A percentile compares a stretch with the other conserved stretches of the same genome.
phyloP scores from a whole-genome alignment of 1,140 invertebrate species.

The Bombus confusus region DNA sequence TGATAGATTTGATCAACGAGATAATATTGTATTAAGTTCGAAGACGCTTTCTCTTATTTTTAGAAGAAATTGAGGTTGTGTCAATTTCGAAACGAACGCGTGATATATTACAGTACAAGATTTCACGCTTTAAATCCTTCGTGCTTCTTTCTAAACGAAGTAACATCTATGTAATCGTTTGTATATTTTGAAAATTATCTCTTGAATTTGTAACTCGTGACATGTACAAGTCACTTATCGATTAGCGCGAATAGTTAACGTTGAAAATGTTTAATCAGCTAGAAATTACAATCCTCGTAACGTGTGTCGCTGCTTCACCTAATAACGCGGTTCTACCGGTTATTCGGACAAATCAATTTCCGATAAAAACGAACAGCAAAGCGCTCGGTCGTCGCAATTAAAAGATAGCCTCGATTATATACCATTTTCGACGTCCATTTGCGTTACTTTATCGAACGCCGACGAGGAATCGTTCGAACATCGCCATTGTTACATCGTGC shows the following conservation, averaged over 20 bases:
- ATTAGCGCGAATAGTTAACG: neutral
- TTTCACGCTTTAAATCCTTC: too few relatives aligned
- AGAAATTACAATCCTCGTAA: neutral
- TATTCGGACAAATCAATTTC: conserved; percentile 6
- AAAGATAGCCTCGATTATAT: neutral
- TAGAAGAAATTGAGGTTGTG: too few relatives aligned
- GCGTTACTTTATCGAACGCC: neutral
- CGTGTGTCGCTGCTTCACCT: neutral
- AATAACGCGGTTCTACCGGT: neutral
- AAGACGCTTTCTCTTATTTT: too few relatives aligned
- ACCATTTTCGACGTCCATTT: neutral
- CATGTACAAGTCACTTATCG: neutral
- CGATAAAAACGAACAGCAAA: neutral
- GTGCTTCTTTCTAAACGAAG: too few relatives aligned
- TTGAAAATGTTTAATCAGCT: too few relatives aligned
- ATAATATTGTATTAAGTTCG: too few relatives aligned
- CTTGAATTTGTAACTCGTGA: neutral
- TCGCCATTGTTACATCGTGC: neutral
- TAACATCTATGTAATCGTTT: too few relatives aligned
- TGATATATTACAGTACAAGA: too few relatives aligned
- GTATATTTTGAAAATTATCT: neutral
- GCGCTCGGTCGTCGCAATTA: neutral
- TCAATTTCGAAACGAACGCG: too few relatives aligned
- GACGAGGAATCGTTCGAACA: neutral
- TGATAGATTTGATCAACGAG: too few relatives aligned